These are phyloP conservation scores for Knipowitschia caucasica DNA, from an alignment of 2,797 vertebrate genomes.

Conservation along the genomic window DNA sequence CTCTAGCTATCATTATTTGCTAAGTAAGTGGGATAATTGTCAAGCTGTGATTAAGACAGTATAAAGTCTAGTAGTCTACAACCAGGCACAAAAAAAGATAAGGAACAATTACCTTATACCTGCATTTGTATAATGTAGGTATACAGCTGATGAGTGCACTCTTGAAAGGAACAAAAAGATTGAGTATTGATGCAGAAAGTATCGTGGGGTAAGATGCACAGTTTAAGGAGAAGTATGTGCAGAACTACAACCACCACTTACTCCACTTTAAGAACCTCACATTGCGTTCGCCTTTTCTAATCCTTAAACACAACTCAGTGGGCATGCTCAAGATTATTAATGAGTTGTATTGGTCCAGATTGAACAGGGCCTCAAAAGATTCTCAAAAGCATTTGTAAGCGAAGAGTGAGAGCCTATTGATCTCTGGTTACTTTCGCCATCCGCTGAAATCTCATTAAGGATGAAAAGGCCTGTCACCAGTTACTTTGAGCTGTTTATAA, in stretches of 20 bases:
- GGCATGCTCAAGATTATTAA: conserved; percentile 59
- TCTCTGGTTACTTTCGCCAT: conserved; percentile 68
- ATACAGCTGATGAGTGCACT: too few species aligned
- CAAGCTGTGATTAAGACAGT: too few species aligned
- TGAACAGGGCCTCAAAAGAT: conserved; percentile 69
- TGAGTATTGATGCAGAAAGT: too few species aligned
- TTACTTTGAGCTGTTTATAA: conserved; percentile 72
- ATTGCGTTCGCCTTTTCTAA: conserved; percentile 38
- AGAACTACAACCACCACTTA: not conserved
- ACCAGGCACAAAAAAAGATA: too few species aligned
- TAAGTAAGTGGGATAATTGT: too few species aligned
- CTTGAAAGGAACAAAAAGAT: too few species aligned
- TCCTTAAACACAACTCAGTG: conserved; percentile 47
- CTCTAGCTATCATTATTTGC: too few species aligned
- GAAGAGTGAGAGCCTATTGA: conserved; percentile 66
- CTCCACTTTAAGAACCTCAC: not conserved
- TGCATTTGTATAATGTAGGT: too few species aligned
- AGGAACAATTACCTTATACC: too few species aligned
- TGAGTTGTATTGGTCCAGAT: conserved; percentile 65
- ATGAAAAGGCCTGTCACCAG: conserved; percentile 61
- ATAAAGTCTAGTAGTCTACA: too few species aligned
- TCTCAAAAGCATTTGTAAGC: conserved; percentile 72
- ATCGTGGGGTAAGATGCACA: too few species aligned
- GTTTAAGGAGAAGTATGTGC: not conserved
- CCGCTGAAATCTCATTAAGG: conserved; percentile 74